Conservation (phyloP, 2,888 invertebrate genomes). For the Smittia sp. region DNA sequence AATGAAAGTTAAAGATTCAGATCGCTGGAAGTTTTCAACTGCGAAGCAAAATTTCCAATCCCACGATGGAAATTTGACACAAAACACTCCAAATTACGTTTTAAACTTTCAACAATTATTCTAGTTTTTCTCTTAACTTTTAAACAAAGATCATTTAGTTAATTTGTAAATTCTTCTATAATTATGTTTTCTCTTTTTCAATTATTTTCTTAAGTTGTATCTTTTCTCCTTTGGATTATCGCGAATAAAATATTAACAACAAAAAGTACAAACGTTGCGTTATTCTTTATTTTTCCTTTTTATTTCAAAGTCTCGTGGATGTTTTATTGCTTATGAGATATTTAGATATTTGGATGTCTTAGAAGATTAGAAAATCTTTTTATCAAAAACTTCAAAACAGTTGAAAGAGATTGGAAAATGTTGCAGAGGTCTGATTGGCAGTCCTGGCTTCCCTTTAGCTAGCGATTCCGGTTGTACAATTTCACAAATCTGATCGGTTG, state of each 20-base stretch:
- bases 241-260: conserved; percentile 33
- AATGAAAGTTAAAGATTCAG: conserved; percentile 4
- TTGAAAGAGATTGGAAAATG: too few species aligned
- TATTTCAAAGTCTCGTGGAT: too few species aligned
- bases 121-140: neutral
- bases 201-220: conserved; percentile 33
- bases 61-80: conserved; percentile 16
- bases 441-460: too few species aligned
- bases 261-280: conserved; percentile 23
- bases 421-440: too few species aligned
- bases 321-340: too few species aligned
- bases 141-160: conserved; percentile 10
- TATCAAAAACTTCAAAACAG: too few species aligned
- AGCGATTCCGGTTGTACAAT: too few species aligned
- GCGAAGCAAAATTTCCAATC: neutral
- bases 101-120: neutral
- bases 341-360: too few species aligned
- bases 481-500: too few species aligned
- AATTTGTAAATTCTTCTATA: conserved; percentile 19
- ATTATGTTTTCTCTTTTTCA: conserved; percentile 27
- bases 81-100: conserved; percentile 20
- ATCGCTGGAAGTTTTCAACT: neutral
- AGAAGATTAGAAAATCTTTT: too few species aligned
- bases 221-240: conserved; percentile 33
- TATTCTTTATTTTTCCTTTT: neutral